Base-by-base conservation (phyloP, 1,140 invertebrate species). In the Drosophila ercepeae region DNA sequence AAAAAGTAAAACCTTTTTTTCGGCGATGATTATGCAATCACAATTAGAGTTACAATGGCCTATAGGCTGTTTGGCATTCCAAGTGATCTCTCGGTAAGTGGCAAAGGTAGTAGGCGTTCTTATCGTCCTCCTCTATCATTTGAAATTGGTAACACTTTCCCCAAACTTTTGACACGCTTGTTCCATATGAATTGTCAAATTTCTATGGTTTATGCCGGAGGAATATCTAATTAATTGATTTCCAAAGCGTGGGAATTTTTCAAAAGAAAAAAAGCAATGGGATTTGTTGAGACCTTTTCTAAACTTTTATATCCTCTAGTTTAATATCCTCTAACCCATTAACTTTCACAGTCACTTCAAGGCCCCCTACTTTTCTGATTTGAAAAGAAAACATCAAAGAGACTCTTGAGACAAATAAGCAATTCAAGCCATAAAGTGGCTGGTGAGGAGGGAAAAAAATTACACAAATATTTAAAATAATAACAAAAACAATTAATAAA, bases 401-500 rank as follows among this genome's bases (percentile, higher is more conserved):
- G 19, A n/a, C 68, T 69, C 45, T 71, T 19, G 55, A 63, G 59
- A 55, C 36, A 75, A 53, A 63, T 45, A 69, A 61, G 39, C 63
- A 48, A 68, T 60, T 65, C 57, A 59, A 32, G 9, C 51, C 41
- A 60, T 25, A 27, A 44, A 78, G 55, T 61, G 52, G 18, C 49
- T 29, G 6, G 19, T 32, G 18, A 65, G 36, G 13, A 41, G 29
- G 2, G 4, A 54, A 51, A 42, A 54, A 84, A 78, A 64, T 45
- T 63, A 68, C 54, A 71, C 65, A 78, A 75, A 83, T 78, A 79
- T 78, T 83, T 78, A 79, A 75, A 78, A 71, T 75, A 68, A 74
- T 59, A 84, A 71, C 75, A 61, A 72, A 83, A 86, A 86, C 81
- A 72, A 86, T 86, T 65, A 76, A 86, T 79, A 78, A 76, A 54